Base-by-base conservation (phyloP, 2,113 vertebrate genomes). In the Verasper variegatus region DNA sequence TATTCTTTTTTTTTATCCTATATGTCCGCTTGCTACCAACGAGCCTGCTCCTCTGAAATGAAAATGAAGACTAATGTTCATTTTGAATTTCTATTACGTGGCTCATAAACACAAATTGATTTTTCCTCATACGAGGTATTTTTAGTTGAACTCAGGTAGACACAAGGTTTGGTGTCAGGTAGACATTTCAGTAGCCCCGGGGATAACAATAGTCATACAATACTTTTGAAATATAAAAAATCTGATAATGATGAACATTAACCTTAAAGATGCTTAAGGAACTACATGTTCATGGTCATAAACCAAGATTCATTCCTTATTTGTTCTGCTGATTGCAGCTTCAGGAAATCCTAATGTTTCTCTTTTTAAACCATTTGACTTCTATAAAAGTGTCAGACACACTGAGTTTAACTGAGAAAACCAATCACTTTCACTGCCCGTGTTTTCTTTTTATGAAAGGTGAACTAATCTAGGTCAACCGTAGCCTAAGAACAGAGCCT, bases 401-500 rank as follows among this genome's bases (percentile, higher is more conserved):
- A 20, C n/a, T 58, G 15, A 42, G 26, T 31, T 47, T 69, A 24
- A 63, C 27, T 10, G 42, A 20, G 56, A 51, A 4, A 59, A 26
- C 67, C 65, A 31, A 52, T 71, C 61, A 40, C 49, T 49, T 20
- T 55, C 2, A 3, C 45, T 72, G 66, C 51, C 59, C 77, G 58
- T 78, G 64, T 86, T 85, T 76, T 79, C 52, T 71, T 68, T 27
- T 26, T 70, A 47, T 57, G 49, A 70, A 83, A 82, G 76, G 62
- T 84, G 78, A 90, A 47, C 52, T 77, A 74, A 88, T 88, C 35
- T 92, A 73, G 88, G 87, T 85, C 84, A 86, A 74, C 60, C 62
- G 10, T 65, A 55, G 74, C 71, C 74, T 54, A 56, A 83, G 63
- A 27, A 62, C 55, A 72, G 35, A 71, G 47, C 31, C 78, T 76